Base-by-base conservation (phyloP, 2,888 invertebrate species). In the Chelonus formosanus region DNA sequence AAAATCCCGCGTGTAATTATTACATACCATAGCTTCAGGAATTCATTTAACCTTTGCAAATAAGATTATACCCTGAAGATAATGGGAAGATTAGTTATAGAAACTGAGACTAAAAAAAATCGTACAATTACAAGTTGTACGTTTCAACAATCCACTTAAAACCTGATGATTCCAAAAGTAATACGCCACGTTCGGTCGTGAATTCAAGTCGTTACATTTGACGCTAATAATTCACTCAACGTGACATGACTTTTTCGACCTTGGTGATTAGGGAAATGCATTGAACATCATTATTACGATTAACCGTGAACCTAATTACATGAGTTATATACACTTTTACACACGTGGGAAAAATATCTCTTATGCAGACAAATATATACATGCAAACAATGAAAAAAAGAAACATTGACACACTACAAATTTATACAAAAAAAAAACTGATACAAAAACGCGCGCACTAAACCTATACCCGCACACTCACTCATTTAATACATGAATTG, bases 201-300 rank as follows among this genome's bases (percentile, higher is more conserved):
- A 64, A 40, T 31, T 10, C 7, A 8, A 48, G 20, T n/a, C 44
- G 10, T 53, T 32, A 40, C 50, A 59, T 10, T 44, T 58, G 35
- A 47, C 63, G 35, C 7, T 55, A 54, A 44, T 8, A 47, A 50
- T 45, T 65, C 61, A 10, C 48, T 67, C 64, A 70, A 53, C 73
- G 67, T 73, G 76, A 71, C 72, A 70, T 64, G 70, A 73, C 66
- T 73, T 72, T 78, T 77, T 79, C 75, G 77, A 77, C 73, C 72
- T 32, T 74, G 74, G 73, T 76, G 74, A 76, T 73, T 76, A 75
- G 74, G 72, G 74, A 71, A 73, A 74, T 70, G 68, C 65, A 68
- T 70, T 64, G 59, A 63, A 65, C 45, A 73, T 55, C 66, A 61
- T 57, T 36, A 20, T 50, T 57, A 66, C 20, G 56, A 61, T 62